A percentile compares a stretch with the other conserved stretches of the same genome.
These are phyloP conservation scores for Melitaea cinxia DNA, from an alignment of 1,140 invertebrate species.

Conservation along the genomic window DNA sequence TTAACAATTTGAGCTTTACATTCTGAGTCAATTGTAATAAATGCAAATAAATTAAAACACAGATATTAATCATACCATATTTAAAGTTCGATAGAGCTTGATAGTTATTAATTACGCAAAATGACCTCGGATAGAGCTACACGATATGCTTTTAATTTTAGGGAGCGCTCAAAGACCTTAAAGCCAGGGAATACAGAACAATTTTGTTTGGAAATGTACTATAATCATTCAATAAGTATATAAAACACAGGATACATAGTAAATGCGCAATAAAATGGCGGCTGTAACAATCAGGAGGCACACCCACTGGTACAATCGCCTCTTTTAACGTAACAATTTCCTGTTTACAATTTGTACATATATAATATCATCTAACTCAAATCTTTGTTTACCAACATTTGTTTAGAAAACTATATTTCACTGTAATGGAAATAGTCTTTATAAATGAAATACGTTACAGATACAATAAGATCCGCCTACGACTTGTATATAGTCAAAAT, in stretches of 20 bases:
- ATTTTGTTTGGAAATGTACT: slow-evolving; percentile 15
- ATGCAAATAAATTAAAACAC: slow-evolving; percentile 9
- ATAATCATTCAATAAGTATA: slow-evolving; percentile 10
- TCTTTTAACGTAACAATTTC: slow-evolving; percentile 58
- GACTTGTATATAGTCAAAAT: slow-evolving; percentile 24
- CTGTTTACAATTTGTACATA: slow-evolving; percentile 48
- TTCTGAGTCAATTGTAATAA: background rate
- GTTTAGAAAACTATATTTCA: background rate
- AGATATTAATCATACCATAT: slow-evolving; percentile 8
- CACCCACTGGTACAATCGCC: slow-evolving; percentile 60
- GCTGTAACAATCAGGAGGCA: slow-evolving; percentile 57
- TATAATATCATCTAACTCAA: background rate
- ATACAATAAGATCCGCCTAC: slow-evolving; percentile 48
- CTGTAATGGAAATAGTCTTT: slow-evolving; percentile 7
- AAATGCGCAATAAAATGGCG: slow-evolving; percentile 61
- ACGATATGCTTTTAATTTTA: slow-evolving; percentile 4
- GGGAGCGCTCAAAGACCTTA: slow-evolving; percentile 7
- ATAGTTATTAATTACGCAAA: slow-evolving; percentile 47
- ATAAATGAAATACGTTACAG: slow-evolving; percentile 25
- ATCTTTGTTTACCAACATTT: slow-evolving; percentile 18
- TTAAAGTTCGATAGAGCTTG: slow-evolving; percentile 45
- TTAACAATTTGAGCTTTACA: no score
- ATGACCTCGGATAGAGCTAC: slow-evolving; percentile 46
- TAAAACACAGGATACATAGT: slow-evolving; percentile 42
- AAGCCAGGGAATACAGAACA: slow-evolving; percentile 7